A percentile compares a stretch with the other conserved stretches of the same genome.
Evolutionary conservation across 2,888 invertebrate species (phyloP).

Genomic region (Drosophila meridiana): DNA sequence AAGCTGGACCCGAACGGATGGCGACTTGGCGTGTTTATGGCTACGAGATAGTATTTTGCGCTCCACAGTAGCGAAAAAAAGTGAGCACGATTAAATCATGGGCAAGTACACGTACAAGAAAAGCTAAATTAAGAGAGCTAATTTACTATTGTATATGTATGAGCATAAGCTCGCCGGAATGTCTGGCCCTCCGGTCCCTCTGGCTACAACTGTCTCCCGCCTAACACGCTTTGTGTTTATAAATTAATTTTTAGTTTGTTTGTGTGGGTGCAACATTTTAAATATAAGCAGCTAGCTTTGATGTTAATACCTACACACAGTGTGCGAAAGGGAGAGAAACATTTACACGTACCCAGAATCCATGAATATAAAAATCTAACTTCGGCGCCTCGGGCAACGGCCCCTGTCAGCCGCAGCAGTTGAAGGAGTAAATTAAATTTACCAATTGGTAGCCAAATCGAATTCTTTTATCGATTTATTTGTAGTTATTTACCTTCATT

Average conservation of each 20-base stretch:
- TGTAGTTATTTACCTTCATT: background rate
- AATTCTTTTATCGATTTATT: conserved; percentile 2
- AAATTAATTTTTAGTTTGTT: conserved; percentile 9
- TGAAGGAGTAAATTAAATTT: background rate
- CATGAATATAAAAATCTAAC: conserved; percentile 9
- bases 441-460: conserved; percentile 4
- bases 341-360: conserved; percentile 1
- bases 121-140: conserved; percentile 14
- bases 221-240: background rate
- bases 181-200: background rate
- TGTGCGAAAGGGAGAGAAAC: background rate
- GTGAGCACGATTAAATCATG: conserved; percentile 13
- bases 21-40: conserved; percentile 12
- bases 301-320: background rate
- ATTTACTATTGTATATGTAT: conserved; percentile 12
- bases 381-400: conserved; percentile 1
- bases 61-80: background rate
- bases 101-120: conserved; percentile 8
- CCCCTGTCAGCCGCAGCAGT: conserved; percentile 7
- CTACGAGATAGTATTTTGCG: conserved; percentile 10
- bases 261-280: conserved; percentile 6
- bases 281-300: conserved; percentile 11
- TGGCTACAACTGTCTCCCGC: background rate
- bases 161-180: background rate
- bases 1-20: conserved; percentile 7